A percentile compares a stretch with the other conserved stretches of the same genome.
Evolutionary conservation across 2,888 invertebrate species (phyloP).

Genomic region (Galerucella pusilla): DNA sequence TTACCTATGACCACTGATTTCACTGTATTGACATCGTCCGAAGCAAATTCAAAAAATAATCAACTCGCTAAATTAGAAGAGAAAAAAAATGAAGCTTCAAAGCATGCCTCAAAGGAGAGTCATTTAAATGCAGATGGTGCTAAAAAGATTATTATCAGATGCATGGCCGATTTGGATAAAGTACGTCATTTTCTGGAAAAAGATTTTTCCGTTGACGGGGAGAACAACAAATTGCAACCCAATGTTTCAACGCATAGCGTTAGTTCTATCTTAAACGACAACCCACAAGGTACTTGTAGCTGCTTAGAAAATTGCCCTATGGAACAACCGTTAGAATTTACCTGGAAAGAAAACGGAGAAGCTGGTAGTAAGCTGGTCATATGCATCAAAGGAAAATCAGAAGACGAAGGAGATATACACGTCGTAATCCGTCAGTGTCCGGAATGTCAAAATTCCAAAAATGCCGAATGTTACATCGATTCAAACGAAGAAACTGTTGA

Average conservation of each 20-base stretch:
- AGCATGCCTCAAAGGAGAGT: background rate
- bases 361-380: slow-evolving; percentile 50
- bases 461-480: too few species aligned
- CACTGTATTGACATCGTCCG: slow-evolving; percentile 39
- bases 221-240: slow-evolving; percentile 7
- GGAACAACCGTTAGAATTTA: slow-evolving; percentile 36
- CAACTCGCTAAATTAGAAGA: background rate
- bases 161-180: slow-evolving; percentile 48
- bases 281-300: slow-evolving; percentile 12
- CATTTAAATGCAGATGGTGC: slow-evolving; percentile 44
- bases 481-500: background rate
- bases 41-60: slow-evolving; percentile 4
- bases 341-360: slow-evolving; percentile 40
- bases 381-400: slow-evolving; percentile 52
- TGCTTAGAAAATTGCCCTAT: slow-evolving; percentile 21
- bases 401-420: slow-evolving; percentile 49
- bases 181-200: slow-evolving; percentile 45
- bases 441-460: slow-evolving; percentile 39
- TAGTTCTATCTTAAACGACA: background rate
- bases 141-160: slow-evolving; percentile 47
- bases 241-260: background rate
- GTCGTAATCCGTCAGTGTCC: slow-evolving; percentile 53
- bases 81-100: background rate
- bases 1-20: slow-evolving; percentile 36
- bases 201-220: slow-evolving; percentile 5